phyloP scores from a whole-genome alignment of 2,888 invertebrate genomes.

The Gnatocerus cornutus region DNA sequence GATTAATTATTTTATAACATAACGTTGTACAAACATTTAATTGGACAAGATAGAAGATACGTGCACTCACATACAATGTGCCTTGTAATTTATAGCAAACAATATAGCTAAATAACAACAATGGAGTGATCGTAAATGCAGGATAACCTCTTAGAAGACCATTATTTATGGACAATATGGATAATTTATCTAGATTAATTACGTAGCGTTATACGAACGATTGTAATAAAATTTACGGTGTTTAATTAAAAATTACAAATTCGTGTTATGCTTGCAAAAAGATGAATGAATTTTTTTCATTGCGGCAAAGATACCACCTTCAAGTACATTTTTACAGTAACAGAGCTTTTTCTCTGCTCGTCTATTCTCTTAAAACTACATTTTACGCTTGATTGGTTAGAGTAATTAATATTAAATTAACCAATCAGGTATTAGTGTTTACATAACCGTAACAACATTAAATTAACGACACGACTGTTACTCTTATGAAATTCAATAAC shows the following conservation, averaged over 20 bases:
- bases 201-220: conserved; percentile 22
- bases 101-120: conserved; percentile 70
- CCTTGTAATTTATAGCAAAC: conserved; percentile 69
- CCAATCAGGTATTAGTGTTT: no score
- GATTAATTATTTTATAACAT: conserved; percentile 70
- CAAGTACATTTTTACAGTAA: no score
- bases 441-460: no score
- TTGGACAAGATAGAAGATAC: conserved; percentile 69
- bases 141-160: conserved; percentile 65
- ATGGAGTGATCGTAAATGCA: conserved; percentile 65
- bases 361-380: no score
- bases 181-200: conserved; percentile 60
- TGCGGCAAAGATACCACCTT: no score
- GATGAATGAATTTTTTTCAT: neutral
- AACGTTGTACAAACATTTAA: conserved; percentile 68
- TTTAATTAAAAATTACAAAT: conserved; percentile 1
- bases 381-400: no score
- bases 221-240: neutral
- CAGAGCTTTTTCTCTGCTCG: no score
- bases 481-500: no score
- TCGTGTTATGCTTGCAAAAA: neutral
- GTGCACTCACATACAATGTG: conserved; percentile 68
- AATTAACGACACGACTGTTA: no score
- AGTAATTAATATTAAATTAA: no score
- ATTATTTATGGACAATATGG: conserved; percentile 61